Conservation (phyloP, 2,113 vertebrate species). For the Sturnus vulgaris region DNA sequence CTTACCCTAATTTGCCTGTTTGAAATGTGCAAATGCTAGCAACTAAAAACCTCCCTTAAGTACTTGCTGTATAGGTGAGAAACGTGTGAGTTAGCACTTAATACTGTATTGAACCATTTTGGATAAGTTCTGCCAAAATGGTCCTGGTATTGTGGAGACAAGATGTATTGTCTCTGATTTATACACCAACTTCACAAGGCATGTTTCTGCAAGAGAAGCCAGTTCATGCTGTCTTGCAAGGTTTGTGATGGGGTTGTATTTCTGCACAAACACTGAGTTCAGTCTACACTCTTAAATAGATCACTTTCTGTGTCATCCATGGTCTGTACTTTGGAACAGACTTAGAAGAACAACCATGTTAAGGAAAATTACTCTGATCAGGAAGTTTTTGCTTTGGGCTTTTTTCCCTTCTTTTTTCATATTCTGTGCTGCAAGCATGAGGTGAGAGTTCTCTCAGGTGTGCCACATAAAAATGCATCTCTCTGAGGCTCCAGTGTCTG, state of each 20-base stretch:
- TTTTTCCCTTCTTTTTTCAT: background rate
- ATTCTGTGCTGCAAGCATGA: background rate
- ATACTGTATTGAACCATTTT: background rate
- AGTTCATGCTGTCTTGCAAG: rapidly evolving
- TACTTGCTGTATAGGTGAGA: background rate
- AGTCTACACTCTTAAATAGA: background rate
- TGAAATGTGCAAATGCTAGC: background rate
- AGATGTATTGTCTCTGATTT: background rate
- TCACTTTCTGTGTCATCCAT: background rate
- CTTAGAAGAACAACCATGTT: background rate
- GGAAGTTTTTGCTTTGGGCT: background rate
- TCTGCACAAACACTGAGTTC: background rate
- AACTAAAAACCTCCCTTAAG: background rate
- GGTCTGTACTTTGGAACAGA: background rate
- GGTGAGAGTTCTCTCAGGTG: background rate
- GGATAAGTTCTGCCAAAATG: background rate
- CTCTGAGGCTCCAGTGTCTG: background rate
- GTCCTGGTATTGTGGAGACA: background rate
- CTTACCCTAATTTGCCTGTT: background rate
- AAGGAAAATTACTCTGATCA: background rate
- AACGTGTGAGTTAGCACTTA: background rate
- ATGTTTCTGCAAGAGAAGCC: background rate
- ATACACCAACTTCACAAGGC: background rate
- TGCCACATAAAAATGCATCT: rapidly evolving
- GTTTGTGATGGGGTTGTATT: background rate